Conservation (phyloP, 2,797 vertebrate genomes). For the Sylvia borin region DNA sequence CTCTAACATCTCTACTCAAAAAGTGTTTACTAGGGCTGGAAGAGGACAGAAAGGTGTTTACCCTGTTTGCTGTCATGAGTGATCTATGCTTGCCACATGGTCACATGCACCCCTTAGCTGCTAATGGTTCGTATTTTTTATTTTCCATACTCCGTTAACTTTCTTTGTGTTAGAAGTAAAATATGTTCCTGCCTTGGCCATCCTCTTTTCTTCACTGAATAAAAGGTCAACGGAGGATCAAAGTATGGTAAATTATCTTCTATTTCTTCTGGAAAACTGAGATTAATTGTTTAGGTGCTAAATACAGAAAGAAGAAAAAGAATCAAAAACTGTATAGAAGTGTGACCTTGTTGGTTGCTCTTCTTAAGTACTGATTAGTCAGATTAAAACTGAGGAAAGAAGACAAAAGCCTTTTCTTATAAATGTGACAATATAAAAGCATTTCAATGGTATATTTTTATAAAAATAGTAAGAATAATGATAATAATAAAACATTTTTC, state of each 20-base stretch:
- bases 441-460: background rate
- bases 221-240: background rate
- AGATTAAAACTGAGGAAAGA: background rate
- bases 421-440: background rate
- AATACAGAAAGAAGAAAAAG: background rate
- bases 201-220: background rate
- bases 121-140: background rate
- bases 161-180: background rate
- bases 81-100: background rate
- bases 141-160: background rate
- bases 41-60: background rate
- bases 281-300: background rate
- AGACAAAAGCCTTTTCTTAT: background rate
- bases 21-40: background rate
- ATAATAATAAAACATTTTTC: background rate
- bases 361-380: background rate
- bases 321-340: background rate
- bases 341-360: background rate
- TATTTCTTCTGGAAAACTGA: background rate
- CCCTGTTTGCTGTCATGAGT: background rate
- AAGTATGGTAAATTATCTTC: background rate
- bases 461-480: background rate
- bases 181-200: background rate
- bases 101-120: accelerated
- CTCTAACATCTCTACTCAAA: background rate